Evolutionary conservation across 1,140 invertebrate genomes (phyloP).

Genomic region (Neodiprion pinetum): DNA sequence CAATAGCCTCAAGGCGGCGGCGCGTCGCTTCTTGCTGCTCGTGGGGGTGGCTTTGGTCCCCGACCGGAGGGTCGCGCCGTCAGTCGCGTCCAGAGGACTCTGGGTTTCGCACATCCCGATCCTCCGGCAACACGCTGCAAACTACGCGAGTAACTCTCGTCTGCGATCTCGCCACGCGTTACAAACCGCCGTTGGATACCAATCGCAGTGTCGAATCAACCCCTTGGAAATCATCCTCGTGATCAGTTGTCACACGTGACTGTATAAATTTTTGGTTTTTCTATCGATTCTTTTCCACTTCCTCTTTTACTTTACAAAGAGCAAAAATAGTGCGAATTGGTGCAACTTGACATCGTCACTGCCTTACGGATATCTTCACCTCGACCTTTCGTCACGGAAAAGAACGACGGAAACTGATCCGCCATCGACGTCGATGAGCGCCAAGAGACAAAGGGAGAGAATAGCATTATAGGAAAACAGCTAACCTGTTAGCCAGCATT

Average conservation of each 20-base stretch:
- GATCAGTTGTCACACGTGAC: background rate
- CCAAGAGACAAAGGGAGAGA: background rate
- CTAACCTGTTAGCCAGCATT: background rate
- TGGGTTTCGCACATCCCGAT: constrained; percentile 35
- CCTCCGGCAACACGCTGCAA: background rate
- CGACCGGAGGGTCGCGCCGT: constrained; percentile 35
- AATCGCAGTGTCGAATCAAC: background rate
- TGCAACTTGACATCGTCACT: background rate
- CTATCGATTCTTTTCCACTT: no score
- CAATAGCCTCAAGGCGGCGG: constrained; percentile 42
- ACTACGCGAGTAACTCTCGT: background rate
- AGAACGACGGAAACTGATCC: background rate
- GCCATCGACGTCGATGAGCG: background rate
- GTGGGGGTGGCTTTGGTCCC: constrained; percentile 25
- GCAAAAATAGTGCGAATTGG: background rate
- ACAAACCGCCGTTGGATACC: background rate
- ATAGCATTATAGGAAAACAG: no score
- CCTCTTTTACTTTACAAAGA: background rate
- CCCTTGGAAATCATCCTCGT: background rate
- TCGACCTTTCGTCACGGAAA: background rate
- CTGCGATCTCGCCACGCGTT: background rate
- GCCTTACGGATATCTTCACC: background rate
- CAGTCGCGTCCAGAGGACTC: constrained; percentile 44
- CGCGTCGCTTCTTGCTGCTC: constrained; percentile 26
- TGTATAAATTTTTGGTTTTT: background rate